phyloP scores from a whole-genome alignment of 2,888 invertebrate genomes.

The Lasius platythorax region DNA sequence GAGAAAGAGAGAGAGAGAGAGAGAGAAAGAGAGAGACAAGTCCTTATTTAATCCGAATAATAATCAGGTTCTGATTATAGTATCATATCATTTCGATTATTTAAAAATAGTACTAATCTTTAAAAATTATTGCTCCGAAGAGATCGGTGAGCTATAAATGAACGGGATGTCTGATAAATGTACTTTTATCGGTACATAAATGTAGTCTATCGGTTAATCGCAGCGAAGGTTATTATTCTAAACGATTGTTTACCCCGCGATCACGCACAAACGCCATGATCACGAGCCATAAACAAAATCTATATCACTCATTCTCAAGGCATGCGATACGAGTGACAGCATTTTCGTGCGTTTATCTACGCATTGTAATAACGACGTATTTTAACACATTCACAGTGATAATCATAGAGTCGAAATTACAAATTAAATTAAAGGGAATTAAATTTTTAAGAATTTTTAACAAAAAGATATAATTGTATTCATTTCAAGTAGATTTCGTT shows the following conservation, averaged over 20 bases:
- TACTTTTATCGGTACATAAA: not conserved
- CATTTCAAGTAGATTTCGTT: not conserved
- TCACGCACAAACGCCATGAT: slow-evolving; percentile 80
- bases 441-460: not conserved
- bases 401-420: not conserved
- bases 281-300: slow-evolving; percentile 80
- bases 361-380: slow-evolving; percentile 21
- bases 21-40: not conserved
- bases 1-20: not conserved
- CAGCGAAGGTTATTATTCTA: slow-evolving; percentile 68
- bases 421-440: not conserved
- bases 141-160: slow-evolving; percentile 5
- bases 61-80: not conserved
- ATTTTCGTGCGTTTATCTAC: slow-evolving; percentile 61
- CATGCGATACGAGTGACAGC: slow-evolving; percentile 51
- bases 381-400: not conserved
- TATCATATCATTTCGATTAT: not conserved
- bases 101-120: slow-evolving; percentile 29
- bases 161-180: not conserved
- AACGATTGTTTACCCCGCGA: slow-evolving; percentile 73
- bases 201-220: slow-evolving; percentile 50
- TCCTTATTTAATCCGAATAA: not conserved
- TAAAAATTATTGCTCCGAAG: not conserved
- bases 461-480: not conserved
- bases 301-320: slow-evolving; percentile 67